Evolutionary conservation across 1,140 invertebrate genomes (phyloP).

Genomic region (Hyposmocoma kahamanoa): DNA sequence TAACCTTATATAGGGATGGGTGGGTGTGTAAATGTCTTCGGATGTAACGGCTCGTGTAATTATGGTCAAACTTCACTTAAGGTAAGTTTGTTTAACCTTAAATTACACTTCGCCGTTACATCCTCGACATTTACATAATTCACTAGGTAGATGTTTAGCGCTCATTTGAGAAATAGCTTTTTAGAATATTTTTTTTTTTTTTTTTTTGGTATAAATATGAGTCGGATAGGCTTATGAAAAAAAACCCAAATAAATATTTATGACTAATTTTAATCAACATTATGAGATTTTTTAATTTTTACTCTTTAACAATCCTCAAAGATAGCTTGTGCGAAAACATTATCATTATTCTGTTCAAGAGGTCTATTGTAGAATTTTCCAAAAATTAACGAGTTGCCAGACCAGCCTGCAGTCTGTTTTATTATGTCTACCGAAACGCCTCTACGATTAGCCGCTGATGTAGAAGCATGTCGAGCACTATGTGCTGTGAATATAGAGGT

Average conservation of each 20-base stretch:
- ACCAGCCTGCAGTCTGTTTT: conserved; percentile 9
- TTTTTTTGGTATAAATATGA: background rate
- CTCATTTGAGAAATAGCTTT: background rate
- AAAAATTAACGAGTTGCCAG: conserved; percentile 9
- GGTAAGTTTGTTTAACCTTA: too few relatives aligned
- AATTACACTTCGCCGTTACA: too few relatives aligned
- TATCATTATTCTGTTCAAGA: background rate
- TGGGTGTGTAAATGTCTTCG: background rate
- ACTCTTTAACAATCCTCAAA: conserved; percentile 1
- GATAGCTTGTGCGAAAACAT: conserved; percentile 12
- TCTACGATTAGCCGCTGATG: background rate
- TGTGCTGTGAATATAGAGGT: conserved; percentile 5
- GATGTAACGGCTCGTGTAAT: too few relatives aligned
- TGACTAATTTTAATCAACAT: background rate
- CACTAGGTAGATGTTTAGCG: too few relatives aligned
- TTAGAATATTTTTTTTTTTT: background rate
- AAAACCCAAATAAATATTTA: background rate
- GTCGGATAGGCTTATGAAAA: background rate
- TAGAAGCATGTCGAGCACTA: conserved; percentile 5
- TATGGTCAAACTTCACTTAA: too few relatives aligned
- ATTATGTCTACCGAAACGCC: background rate
- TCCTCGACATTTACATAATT: too few relatives aligned
- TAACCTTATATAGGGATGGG: background rate
- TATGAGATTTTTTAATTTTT: background rate
- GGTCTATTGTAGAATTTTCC: conserved; percentile 12